Percentiles rank a stretch among this genome's conserved stretches.
These are phyloP conservation scores for Chondrosia reniformis DNA, from an alignment of 37 sponge, comb jelly and placozoan genomes.

Conservation along the genomic window DNA sequence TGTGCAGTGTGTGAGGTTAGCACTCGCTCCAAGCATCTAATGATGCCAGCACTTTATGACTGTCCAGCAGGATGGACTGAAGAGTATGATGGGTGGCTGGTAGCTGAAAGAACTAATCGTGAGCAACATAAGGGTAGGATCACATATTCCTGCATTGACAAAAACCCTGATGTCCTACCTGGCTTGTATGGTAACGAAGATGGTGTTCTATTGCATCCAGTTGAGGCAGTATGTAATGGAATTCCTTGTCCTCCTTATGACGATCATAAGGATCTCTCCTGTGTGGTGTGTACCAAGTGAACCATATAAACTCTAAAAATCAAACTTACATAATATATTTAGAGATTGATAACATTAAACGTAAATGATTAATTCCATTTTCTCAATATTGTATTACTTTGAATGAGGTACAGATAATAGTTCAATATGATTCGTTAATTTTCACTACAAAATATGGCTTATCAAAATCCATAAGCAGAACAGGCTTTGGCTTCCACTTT, in stretches of 20 bases:
- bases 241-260: slow-evolving; percentile 50
- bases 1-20: slow-evolving; percentile 58
- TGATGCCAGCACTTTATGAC: slow-evolving; percentile 35
- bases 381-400: too few relatives aligned
- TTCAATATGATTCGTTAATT: too few relatives aligned
- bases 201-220: slow-evolving; percentile 35
- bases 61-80: slow-evolving; percentile 44
- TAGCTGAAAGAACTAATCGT: slow-evolving; percentile 15
- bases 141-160: slow-evolving; percentile 48
- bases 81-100: slow-evolving; percentile 58
- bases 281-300: slow-evolving; percentile 56
- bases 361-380: too few relatives aligned
- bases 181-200: slow-evolving; percentile 12
- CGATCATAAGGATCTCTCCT: slow-evolving; percentile 36
- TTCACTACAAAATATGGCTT: too few relatives aligned
- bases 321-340: too few relatives aligned
- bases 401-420: too few relatives aligned
- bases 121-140: slow-evolving; percentile 1
- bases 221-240: slow-evolving; percentile 45
- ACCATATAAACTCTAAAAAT: too few relatives aligned
- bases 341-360: too few relatives aligned
- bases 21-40: slow-evolving; percentile 7
- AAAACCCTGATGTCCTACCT: slow-evolving; percentile 26
- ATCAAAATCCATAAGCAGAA: too few relatives aligned
- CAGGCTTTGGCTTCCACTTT: too few relatives aligned